Percentiles rank a stretch among this genome's conserved stretches.
These are phyloP conservation scores for Notocelia uddmanniana DNA, from an alignment of 2,888 invertebrate genomes.

Conservation along the genomic window DNA sequence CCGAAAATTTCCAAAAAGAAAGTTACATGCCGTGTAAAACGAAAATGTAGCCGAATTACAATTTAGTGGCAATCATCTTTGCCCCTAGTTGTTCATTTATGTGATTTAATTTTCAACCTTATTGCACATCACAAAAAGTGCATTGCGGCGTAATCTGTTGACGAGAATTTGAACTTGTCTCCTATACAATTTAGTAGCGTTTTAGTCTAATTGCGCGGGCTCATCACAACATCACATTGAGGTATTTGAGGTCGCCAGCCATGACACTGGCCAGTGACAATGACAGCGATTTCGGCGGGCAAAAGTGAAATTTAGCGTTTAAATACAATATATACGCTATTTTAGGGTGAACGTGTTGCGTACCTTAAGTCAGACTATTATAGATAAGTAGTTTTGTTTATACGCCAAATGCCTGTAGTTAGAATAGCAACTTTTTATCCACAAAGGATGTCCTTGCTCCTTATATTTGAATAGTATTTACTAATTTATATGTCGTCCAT, in stretches of 20 bases:
- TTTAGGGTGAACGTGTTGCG: conserved; percentile 44
- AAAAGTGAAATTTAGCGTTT: conserved; percentile 60
- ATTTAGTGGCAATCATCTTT: conserved; percentile 59
- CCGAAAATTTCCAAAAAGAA: conserved; percentile 72
- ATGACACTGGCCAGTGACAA: conserved; percentile 68
- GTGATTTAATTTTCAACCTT: conserved; percentile 8
- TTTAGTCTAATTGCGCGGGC: conserved; percentile 79
- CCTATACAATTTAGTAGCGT: conserved; percentile 67
- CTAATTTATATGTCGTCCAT: too few relatives aligned
- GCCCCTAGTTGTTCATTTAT: neutral
- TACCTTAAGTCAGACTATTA: too few relatives aligned
- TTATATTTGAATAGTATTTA: too few relatives aligned
- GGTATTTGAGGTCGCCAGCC: conserved; percentile 67
- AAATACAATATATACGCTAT: conserved; percentile 47
- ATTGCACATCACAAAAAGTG: neutral
- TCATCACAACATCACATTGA: conserved; percentile 71
- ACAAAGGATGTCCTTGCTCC: too few relatives aligned
- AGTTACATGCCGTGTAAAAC: conserved; percentile 78
- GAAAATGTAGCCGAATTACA: conserved; percentile 78
- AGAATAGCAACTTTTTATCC: too few relatives aligned
- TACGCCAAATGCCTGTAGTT: too few relatives aligned
- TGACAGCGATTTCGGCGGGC: conserved; percentile 70
- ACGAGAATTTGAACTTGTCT: neutral
- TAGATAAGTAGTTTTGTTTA: too few relatives aligned
- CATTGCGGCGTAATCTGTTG: neutral